These are phyloP conservation scores for Platynereis dumerilii DNA, from an alignment of 2,888 invertebrate genomes.

Conservation along the genomic window DNA sequence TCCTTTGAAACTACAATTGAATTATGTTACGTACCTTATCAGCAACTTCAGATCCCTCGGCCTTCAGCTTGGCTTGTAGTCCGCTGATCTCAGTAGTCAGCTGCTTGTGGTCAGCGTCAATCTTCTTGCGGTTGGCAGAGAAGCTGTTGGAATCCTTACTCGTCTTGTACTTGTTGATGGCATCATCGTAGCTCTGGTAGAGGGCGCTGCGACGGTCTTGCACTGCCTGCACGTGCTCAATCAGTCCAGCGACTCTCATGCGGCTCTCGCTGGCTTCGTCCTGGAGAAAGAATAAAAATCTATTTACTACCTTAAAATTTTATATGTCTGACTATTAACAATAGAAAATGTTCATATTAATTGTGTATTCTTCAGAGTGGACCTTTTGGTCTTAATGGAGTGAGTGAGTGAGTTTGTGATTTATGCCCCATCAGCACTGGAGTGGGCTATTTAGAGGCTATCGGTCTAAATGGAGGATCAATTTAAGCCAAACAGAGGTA, in stretches of 20 bases:
- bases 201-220: constrained; percentile 70
- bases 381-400: no score
- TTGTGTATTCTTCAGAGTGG: no score
- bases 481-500: no score
- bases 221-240: constrained; percentile 69
- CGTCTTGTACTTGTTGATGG: constrained; percentile 69
- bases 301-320: no score
- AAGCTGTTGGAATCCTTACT: constrained; percentile 68
- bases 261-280: constrained; percentile 68
- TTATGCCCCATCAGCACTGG: no score
- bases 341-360: no score
- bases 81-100: constrained; percentile 68
- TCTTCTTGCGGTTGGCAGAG: constrained; percentile 66
- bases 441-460: no score
- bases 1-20: no score
- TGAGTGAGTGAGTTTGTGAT: no score
- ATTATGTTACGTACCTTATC: constrained; percentile 66
- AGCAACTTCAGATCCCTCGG: constrained; percentile 69
- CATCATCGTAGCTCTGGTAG: constrained; percentile 71
- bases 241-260: constrained; percentile 64
- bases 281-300: constrained; percentile 44
- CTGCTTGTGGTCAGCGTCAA: constrained; percentile 70
- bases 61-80: constrained; percentile 68
- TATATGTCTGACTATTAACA: no score
- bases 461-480: no score